Percentiles rank a stretch among this genome's conserved stretches.
These are phyloP conservation scores for Corvus moneduloides DNA, from an alignment of 2,113 vertebrate genomes.

Conservation along the genomic window DNA sequence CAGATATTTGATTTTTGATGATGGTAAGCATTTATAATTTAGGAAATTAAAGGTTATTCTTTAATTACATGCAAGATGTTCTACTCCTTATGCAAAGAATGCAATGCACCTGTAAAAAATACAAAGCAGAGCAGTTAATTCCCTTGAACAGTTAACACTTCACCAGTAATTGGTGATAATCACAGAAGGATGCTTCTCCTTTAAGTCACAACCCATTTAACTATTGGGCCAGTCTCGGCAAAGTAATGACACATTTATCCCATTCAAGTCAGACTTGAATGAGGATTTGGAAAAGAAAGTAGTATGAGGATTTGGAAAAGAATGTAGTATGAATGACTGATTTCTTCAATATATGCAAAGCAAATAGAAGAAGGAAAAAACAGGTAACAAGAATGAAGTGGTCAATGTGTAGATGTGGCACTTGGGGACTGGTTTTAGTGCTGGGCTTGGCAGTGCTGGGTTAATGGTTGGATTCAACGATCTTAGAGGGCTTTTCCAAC, in stretches of 20 bases:
- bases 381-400: neutral
- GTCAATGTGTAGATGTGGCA: neutral
- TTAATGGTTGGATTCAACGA: neutral
- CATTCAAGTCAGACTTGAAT: neutral
- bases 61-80: neutral
- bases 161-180: conserved; percentile 1
- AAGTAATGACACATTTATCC: neutral
- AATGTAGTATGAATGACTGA: neutral
- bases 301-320: neutral
- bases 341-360: neutral
- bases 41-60: neutral
- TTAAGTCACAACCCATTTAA: neutral
- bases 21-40: neutral
- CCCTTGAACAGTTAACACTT: conserved; percentile 9
- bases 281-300: neutral
- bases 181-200: neutral
- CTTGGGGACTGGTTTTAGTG: neutral
- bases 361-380: neutral
- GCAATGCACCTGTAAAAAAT: neutral
- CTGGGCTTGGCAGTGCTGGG: neutral
- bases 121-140: neutral
- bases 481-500: neutral
- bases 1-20: neutral
- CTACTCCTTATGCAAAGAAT: neutral
- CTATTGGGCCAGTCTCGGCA: neutral